phyloP scores from a whole-genome alignment of 2,113 vertebrate species.

The Clarias gariepinus region DNA sequence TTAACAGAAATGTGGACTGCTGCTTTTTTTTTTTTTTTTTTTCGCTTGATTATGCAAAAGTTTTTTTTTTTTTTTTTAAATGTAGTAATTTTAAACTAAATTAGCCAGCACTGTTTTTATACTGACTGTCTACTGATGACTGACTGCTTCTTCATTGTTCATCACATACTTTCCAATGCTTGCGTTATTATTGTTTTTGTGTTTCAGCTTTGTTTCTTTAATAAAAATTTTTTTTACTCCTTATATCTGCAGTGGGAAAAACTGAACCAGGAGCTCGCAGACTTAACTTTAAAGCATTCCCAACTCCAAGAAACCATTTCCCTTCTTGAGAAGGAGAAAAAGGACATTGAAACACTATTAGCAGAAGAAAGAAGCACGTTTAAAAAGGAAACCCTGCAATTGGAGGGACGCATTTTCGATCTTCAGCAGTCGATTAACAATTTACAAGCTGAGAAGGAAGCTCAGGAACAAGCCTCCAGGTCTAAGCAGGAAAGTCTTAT shows the following conservation, averaged over 20 bases:
- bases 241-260: conserved; percentile 72
- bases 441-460: conserved; percentile 66
- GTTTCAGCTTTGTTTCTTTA: not conserved
- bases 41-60: not conserved
- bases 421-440: conserved; percentile 70
- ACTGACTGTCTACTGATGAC: not conserved
- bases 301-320: conserved; percentile 66
- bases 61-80: not conserved
- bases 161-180: not conserved
- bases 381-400: conserved; percentile 70
- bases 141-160: not conserved
- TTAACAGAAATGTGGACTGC: not conserved
- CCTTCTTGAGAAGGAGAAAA: conserved; percentile 67
- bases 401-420: conserved; percentile 61
- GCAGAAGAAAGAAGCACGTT: conserved; percentile 61
- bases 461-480: conserved; percentile 68
- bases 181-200: too few relatives aligned
- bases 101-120: not conserved
- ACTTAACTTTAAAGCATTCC: conserved; percentile 55
- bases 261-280: conserved; percentile 75
- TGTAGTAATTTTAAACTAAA: not conserved
- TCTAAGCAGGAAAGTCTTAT: conserved; percentile 57
- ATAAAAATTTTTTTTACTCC: not conserved
- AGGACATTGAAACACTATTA: conserved; percentile 54
- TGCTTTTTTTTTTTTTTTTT: not conserved